These are phyloP conservation scores for Aricia agestis DNA, from an alignment of 1,140 invertebrate species.

Conservation along the genomic window DNA sequence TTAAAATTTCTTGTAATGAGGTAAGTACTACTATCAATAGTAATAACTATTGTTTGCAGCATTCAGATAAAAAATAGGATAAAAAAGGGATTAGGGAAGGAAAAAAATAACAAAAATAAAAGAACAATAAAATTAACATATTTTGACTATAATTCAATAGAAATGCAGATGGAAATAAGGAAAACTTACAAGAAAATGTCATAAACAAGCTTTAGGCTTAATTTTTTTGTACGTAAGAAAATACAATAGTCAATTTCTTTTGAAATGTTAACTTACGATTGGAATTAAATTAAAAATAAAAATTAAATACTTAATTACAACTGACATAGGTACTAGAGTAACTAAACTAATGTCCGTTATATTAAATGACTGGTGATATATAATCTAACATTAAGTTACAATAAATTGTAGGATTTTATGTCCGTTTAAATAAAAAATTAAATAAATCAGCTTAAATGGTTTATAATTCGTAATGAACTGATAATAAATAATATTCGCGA, in stretches of 20 bases:
- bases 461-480: slow-evolving; percentile 72
- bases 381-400: slow-evolving; percentile 62
- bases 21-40: too few species aligned
- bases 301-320: slow-evolving; percentile 75
- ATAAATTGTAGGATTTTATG: slow-evolving; percentile 60
- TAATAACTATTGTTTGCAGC: background rate
- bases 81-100: slow-evolving; percentile 8
- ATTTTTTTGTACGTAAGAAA: slow-evolving; percentile 64
- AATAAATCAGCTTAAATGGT: slow-evolving; percentile 72
- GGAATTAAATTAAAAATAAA: slow-evolving; percentile 68
- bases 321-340: slow-evolving; percentile 66
- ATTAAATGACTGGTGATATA: slow-evolving; percentile 73
- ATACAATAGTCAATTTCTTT: slow-evolving; percentile 63
- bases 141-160: slow-evolving; percentile 76
- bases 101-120: slow-evolving; percentile 55
- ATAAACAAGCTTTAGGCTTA: slow-evolving; percentile 69
- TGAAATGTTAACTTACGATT: slow-evolving; percentile 67
- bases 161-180: slow-evolving; percentile 74
- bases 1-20: background rate
- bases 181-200: slow-evolving; percentile 73
- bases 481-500: slow-evolving; percentile 74
- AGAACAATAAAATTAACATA: slow-evolving; percentile 61
- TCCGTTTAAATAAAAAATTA: slow-evolving; percentile 72
- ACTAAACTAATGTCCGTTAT: slow-evolving; percentile 68
- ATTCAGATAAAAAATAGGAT: background rate